Evolutionary conservation across 2,113 vertebrate species (phyloP).

Genomic region (Tichodroma muraria): DNA sequence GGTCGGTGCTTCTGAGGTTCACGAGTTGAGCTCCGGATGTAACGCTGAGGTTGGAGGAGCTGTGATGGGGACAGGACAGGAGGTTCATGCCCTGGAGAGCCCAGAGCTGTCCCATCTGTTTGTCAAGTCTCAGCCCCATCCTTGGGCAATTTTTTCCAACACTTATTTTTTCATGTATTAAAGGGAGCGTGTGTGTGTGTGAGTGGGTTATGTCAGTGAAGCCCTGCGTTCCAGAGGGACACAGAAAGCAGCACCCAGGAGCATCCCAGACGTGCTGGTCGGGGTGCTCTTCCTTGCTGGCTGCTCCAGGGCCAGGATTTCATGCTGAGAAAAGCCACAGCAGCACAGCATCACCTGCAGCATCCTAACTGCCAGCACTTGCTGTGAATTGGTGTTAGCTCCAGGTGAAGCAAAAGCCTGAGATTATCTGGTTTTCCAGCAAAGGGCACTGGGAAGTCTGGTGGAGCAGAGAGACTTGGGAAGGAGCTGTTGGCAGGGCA

Average conservation of each 20-base stretch:
- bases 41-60: background rate
- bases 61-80: rapidly evolving
- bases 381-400: background rate
- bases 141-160: background rate
- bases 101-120: background rate
- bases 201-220: background rate
- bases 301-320: background rate
- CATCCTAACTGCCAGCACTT: background rate
- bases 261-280: rapidly evolving
- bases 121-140: background rate
- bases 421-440: background rate
- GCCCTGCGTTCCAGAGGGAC: background rate
- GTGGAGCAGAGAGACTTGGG: background rate
- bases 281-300: background rate
- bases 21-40: background rate
- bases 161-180: rapidly evolving
- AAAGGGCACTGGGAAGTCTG: background rate
- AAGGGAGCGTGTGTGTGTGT: background rate
- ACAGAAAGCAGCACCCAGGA: background rate
- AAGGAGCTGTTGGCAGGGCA: background rate
- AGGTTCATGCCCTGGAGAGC: background rate
- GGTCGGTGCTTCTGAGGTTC: background rate
- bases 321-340: background rate
- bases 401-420: background rate
- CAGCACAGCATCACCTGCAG: background rate